Evolutionary conservation across 2,888 invertebrate genomes (phyloP), one percentile per base, ranked within the genome.

Genomic region (Xanthia togata): DNA sequence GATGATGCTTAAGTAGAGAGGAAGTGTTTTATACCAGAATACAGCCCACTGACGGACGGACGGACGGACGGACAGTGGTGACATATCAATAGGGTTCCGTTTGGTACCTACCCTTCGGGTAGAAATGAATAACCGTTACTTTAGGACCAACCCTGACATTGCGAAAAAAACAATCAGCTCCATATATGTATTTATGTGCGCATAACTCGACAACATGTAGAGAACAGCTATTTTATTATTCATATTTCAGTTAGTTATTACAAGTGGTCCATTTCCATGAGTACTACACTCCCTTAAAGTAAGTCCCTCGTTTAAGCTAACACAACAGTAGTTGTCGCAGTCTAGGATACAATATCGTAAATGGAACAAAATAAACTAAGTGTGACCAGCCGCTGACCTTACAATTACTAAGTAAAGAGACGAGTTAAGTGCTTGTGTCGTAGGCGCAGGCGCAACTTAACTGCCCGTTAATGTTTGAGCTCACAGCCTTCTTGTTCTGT

Each of bases 371-470:
- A n/a, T 78, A 63, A 57, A 50, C 3, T 14, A 12, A 14, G 38
- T 70, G 23, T 38, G 26, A 41, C 20, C 38, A 67, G 50, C 17
- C 1, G 55, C 62, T n/a, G n/a, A n/a, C n/a, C 53, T 63, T 12
- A 69, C 79, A 70, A 63, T 73, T 59, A 79, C 53, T 38, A n/a
- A 55, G 35, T 44, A 68, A 68, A 76, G 59, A 69, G 57, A 35
- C 69, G 50, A 69, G 64, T 20, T 26, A 44, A 55, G 67, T 23
- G 44, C 62, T 50, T 50, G 55, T 55, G 60, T 65, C 26, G 59
- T 41, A 62, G 78, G 65, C 76, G 79, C 69, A 59, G 35, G 53
- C 82, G 79, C 64, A 79, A 26, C 59, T 60, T 50, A 67, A 73
- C 81, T 38, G 59, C 70, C 47, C 73, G 73, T 73, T 84, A 73